Evolutionary conservation across 2,113 vertebrate genomes (phyloP), one percentile per base, ranked within the genome.

Genomic region (Bucco capensis): DNA sequence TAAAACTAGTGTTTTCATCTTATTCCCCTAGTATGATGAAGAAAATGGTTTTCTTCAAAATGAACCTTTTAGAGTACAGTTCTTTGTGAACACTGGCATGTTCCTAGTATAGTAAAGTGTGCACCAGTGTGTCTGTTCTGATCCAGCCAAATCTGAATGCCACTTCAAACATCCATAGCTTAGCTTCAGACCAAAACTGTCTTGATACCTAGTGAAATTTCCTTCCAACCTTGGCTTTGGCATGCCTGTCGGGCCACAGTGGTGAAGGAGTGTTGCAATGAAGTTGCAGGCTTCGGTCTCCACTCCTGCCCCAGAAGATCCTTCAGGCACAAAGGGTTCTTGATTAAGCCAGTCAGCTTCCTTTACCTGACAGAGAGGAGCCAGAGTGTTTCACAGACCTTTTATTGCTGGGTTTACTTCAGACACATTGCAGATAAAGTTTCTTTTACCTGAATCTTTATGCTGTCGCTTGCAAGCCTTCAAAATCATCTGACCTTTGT

Each of bases 331-430:
- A 49, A 65, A 66, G 42, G 5, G 5, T 28, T 82, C 46, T 27
- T 46, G 25, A 33, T 74, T 78, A 75, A 81, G 46, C 51, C 35
- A 31, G 56, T 31, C 27, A 65, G 80, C 77, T 88, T n/a, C 40
- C 50, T 75, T 75, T 30, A 47, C 54, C 65, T 81, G 70, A 57
- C 70, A 83, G 75, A 92, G 67, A 82, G 88, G 83, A 74, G 83
- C 83, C 93, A 60, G 54, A 61, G 53, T 51, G 30, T 95, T 72
- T 90, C 71, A 38, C 75, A 71, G 61, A 23, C 15, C 0, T 78
- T 95, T 95, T 93, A 84, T 90, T 86, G 93, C 83, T 65, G 12
- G 33, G 31, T 82, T 93, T 88, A 65, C 76, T 64, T 67, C 23
- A 79, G 64, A 50, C 30, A 64, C 33, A 12, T 21, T 69, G 46